Conservation (phyloP, 2,113 vertebrate genomes). For the Chloropsis cyanopogon region DNA sequence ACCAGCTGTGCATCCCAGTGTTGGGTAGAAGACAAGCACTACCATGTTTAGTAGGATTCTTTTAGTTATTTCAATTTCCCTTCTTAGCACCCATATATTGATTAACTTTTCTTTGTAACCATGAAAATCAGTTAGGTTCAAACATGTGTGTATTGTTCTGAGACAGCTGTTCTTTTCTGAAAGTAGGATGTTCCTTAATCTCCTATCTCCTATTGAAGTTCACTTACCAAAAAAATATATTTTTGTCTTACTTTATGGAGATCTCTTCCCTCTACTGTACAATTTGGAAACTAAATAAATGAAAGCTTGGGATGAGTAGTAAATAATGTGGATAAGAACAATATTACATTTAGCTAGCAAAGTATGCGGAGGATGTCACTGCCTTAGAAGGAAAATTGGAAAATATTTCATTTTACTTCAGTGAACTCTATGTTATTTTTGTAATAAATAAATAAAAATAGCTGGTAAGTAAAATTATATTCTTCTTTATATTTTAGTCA, state of each 20-base stretch:
- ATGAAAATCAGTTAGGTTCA: background rate
- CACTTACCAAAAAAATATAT: background rate
- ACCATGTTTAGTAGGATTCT: background rate
- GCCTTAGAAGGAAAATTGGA: background rate
- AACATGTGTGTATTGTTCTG: background rate
- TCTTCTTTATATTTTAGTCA: background rate
- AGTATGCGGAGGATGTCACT: background rate
- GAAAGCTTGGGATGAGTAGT: background rate
- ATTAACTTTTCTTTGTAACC: background rate
- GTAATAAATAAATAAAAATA: background rate
- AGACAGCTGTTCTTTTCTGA: background rate
- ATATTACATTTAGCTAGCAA: background rate
- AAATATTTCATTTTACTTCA: background rate
- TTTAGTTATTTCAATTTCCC: background rate
- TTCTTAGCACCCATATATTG: background rate
- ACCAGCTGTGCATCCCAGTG: background rate
- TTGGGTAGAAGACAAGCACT: background rate
- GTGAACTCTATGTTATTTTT: background rate
- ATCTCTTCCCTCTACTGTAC: background rate
- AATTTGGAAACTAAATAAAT: background rate
- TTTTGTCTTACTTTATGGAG: background rate
- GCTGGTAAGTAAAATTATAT: background rate
- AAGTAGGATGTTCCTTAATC: background rate
- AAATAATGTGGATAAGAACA: background rate
- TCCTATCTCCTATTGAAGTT: background rate